Evolutionary conservation across 2,888 invertebrate genomes (phyloP).

Genomic region (Exephanes ischioxanthus): DNA sequence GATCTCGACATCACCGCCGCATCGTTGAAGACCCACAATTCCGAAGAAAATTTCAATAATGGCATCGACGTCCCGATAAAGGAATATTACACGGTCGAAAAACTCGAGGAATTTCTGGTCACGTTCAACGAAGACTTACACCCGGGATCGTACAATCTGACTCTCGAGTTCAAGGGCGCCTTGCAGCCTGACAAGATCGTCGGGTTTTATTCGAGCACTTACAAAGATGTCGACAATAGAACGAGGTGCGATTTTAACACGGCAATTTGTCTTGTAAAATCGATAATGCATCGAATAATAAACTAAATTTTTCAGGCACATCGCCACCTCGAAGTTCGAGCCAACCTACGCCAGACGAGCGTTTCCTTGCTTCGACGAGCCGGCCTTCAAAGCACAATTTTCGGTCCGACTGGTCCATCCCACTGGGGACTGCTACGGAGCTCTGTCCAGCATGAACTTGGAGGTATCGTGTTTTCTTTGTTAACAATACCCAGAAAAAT

Average conservation of each 20-base stretch:
- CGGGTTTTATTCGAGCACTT: slow-evolving; percentile 88
- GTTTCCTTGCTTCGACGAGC: slow-evolving; percentile 98
- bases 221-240: slow-evolving; percentile 82
- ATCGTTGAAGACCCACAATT: slow-evolving; percentile 79
- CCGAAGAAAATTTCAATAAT: slow-evolving; percentile 67
- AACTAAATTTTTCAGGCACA: slow-evolving; percentile 87
- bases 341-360: slow-evolving; percentile 97
- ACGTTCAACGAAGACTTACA: slow-evolving; percentile 74
- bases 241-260: slow-evolving; percentile 75
- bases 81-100: slow-evolving; percentile 72
- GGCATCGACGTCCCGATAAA: slow-evolving; percentile 73
- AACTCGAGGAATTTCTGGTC: slow-evolving; percentile 80
- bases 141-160: slow-evolving; percentile 84
- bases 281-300: slow-evolving; percentile 54
- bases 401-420: slow-evolving; percentile 92
- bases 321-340: slow-evolving; percentile 97
- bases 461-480: slow-evolving; percentile 85
- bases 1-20: slow-evolving; percentile 85
- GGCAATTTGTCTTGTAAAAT: background rate
- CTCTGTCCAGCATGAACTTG: slow-evolving; percentile 95
- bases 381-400: slow-evolving; percentile 94
- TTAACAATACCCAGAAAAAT: background rate
- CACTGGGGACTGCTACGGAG: slow-evolving; percentile 88
- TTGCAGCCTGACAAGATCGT: slow-evolving; percentile 86
- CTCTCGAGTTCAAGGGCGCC: slow-evolving; percentile 86